Percentiles rank a stretch among this genome's conserved stretches.
phyloP scores from a whole-genome alignment of 2,113 vertebrate genomes.

The Zosterops pallidus region DNA sequence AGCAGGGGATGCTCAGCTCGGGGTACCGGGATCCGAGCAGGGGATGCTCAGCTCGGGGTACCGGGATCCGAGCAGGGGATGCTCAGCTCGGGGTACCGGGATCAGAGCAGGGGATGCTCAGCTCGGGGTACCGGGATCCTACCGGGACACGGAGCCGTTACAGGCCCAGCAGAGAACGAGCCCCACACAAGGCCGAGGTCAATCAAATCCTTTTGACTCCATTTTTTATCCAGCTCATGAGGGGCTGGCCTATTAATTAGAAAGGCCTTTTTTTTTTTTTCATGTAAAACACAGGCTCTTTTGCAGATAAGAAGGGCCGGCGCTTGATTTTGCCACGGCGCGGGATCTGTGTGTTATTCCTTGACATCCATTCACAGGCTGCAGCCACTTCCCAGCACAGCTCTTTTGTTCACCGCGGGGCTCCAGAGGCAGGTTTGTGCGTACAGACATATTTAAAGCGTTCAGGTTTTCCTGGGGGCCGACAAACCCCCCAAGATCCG shows the following conservation, averaged over 20 bases:
- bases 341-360: not conserved
- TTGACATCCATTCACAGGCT: constrained; percentile 1
- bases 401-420: constrained; percentile 9
- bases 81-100: not conserved
- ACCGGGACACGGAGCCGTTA: not conserved
- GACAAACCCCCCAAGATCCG: not conserved
- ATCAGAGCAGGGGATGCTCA: accelerated
- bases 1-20: too few species aligned
- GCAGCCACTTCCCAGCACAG: not conserved
- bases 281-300: constrained; percentile 41
- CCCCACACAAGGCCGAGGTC: not conserved
- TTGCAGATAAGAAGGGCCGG: constrained; percentile 26
- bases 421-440: not conserved
- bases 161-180: not conserved
- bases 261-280: constrained; percentile 48
- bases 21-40: too few species aligned
- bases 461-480: not conserved
- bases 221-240: constrained; percentile 36
- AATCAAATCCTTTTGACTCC: constrained; percentile 57
- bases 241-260: constrained; percentile 52
- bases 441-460: not conserved
- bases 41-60: too few species aligned
- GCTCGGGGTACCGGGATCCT: not conserved
- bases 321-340: not conserved
- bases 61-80: accelerated